Conservation (phyloP, 2,888 invertebrate genomes). For the Liposcelis brunnea region DNA sequence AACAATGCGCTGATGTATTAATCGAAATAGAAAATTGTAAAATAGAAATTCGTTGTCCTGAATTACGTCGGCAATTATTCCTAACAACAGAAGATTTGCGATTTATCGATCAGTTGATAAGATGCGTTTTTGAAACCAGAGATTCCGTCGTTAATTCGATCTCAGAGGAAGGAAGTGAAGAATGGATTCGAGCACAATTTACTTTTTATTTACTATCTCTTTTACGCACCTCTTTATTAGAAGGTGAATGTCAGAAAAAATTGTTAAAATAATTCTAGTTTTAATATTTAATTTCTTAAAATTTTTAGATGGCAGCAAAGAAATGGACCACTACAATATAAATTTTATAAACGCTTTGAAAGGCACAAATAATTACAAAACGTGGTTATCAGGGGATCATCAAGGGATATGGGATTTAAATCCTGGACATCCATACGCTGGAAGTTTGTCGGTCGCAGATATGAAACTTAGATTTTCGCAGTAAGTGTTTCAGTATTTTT, state of each 20-base stretch:
- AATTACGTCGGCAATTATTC: slow-evolving; percentile 64
- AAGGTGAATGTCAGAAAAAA: slow-evolving; percentile 30
- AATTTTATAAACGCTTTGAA: slow-evolving; percentile 72
- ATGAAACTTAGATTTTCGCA: slow-evolving; percentile 83
- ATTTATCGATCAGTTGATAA: slow-evolving; percentile 85
- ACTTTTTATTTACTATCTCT: slow-evolving; percentile 68
- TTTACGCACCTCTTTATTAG: slow-evolving; percentile 56
- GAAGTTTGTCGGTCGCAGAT: slow-evolving; percentile 84
- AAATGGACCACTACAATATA: slow-evolving; percentile 75
- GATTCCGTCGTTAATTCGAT: slow-evolving; percentile 56
- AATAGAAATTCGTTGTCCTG: slow-evolving; percentile 56
- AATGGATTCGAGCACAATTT: slow-evolving; percentile 93
- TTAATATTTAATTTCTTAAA: slow-evolving; percentile 7
- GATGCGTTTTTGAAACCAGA: slow-evolving; percentile 44
- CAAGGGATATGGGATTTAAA: slow-evolving; percentile 45
- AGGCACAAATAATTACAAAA: slow-evolving; percentile 71
- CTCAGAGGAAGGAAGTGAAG: slow-evolving; percentile 84
- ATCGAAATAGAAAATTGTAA: slow-evolving; percentile 74
- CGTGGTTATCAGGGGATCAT: slow-evolving; percentile 55
- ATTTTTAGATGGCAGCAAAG: slow-evolving; percentile 53
- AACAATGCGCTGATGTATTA: slow-evolving; percentile 78
- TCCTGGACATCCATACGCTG: slow-evolving; percentile 84
- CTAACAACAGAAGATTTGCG: slow-evolving; percentile 86
- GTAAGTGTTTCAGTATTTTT: slow-evolving; percentile 36
- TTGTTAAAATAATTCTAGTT: too few relatives aligned